phyloP scores from a whole-genome alignment of 2,113 vertebrate genomes.

The Pithys albifrons region DNA sequence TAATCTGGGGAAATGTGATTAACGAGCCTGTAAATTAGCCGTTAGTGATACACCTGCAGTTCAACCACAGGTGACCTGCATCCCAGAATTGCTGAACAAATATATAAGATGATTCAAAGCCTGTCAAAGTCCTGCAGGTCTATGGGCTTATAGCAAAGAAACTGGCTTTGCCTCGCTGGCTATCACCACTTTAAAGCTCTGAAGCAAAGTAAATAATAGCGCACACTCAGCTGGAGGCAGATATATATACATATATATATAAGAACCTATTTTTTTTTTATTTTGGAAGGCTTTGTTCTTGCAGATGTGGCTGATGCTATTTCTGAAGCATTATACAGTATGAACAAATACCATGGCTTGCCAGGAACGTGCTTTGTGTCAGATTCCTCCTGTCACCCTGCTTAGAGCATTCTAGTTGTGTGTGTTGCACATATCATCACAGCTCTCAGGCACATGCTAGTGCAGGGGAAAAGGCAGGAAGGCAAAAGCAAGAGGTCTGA shows the following conservation, averaged over 20 bases:
- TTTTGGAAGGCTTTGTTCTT: conserved; percentile 42
- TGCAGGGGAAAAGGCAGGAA: neutral
- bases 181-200: conserved; percentile 1
- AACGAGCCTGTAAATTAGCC: neutral
- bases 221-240: conserved; percentile 3
- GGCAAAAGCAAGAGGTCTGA: neutral
- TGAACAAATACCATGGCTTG: neutral
- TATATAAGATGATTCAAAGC: neutral
- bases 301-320: conserved; percentile 34
- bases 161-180: neutral
- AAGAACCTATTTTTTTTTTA: neutral
- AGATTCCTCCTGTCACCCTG: neutral
- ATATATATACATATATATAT: neutral
- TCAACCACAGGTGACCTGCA: neutral
- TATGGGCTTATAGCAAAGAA: neutral
- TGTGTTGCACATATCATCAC: neutral
- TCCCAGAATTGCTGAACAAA: conserved; percentile 28
- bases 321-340: conserved; percentile 15
- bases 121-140: neutral
- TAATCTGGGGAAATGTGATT: conserved; percentile 20
- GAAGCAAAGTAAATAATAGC: neutral
- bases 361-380: neutral
- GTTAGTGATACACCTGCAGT: neutral
- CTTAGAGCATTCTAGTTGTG: neutral
- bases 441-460: neutral